These are phyloP conservation scores for Fissipunctia ypsillon DNA, from an alignment of 2,888 invertebrate species.

Conservation along the genomic window DNA sequence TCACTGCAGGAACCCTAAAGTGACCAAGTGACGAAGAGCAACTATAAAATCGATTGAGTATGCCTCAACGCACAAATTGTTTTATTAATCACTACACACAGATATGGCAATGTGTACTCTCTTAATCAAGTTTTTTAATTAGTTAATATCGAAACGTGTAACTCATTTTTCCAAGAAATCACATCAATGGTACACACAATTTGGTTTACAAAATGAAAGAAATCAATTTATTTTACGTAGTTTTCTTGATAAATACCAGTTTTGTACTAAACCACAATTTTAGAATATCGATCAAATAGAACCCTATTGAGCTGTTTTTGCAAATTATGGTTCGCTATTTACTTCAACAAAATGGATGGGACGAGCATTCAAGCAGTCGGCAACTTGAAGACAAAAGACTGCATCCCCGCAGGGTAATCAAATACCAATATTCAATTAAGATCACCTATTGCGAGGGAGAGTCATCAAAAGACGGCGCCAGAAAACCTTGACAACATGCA, in stretches of 20 bases:
- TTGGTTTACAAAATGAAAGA: too few species aligned
- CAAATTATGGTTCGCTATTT: background rate
- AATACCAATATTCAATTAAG: background rate
- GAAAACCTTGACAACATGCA: background rate
- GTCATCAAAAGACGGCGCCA: background rate
- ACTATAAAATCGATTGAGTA: constrained; percentile 39
- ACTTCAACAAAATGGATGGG: background rate
- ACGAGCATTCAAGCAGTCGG: background rate
- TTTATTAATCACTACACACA: constrained; percentile 36
- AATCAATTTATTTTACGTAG: too few species aligned
- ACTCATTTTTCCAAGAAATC: constrained; percentile 11
- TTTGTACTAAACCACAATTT: background rate
- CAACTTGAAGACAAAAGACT: background rate
- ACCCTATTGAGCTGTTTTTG: background rate
- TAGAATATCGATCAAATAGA: background rate
- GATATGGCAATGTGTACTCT: background rate
- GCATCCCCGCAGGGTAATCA: too few species aligned
- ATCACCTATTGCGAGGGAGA: too few species aligned
- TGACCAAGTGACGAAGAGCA: constrained; percentile 2
- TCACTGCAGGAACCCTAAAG: constrained; percentile 12
- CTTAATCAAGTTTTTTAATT: constrained; percentile 15
- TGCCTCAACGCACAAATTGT: constrained; percentile 23
- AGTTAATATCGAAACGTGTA: constrained; percentile 25
- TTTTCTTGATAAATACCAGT: background rate
- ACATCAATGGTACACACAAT: background rate